A percentile compares a stretch with the other conserved stretches of the same genome.
Conservation (phyloP, 64 coral and sea anemone genomes). For the Catalaphyllia jardinei region DNA sequence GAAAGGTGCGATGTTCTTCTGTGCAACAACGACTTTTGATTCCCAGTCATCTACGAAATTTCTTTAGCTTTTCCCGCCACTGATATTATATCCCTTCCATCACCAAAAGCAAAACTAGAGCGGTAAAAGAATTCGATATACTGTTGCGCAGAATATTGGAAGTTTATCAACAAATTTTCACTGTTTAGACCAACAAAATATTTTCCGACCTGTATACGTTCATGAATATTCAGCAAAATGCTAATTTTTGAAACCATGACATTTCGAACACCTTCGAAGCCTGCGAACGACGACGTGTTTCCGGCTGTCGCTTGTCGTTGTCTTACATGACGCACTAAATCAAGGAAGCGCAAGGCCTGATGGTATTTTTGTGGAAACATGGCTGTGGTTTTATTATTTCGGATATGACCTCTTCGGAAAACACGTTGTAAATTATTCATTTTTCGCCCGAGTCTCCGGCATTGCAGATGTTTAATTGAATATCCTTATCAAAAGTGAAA, state of each 20-base stretch:
- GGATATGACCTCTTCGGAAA: not conserved
- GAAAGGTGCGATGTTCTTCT: not conserved
- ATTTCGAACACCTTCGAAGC: too few relatives aligned
- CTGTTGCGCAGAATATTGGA: not conserved
- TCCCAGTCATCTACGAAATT: not conserved
- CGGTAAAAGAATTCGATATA: not conserved
- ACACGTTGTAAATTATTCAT: conserved; percentile 25
- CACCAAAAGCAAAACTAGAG: too few relatives aligned
- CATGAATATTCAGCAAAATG: conserved; percentile 15
- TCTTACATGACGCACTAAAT: not conserved
- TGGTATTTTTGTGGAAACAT: not conserved
- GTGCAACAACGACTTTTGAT: not conserved
- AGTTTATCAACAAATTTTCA: too few relatives aligned
- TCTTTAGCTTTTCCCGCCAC: not conserved
- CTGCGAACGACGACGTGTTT: not conserved
- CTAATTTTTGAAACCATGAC: not conserved
- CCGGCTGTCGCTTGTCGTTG: not conserved
- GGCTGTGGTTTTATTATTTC: too few relatives aligned
- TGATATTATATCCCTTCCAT: not conserved
- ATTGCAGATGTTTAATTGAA: not conserved
- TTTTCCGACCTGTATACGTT: not conserved
- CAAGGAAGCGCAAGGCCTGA: not conserved
- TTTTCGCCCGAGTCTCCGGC: not conserved
- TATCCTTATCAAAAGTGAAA: not conserved
- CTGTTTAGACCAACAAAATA: too few relatives aligned